Evolutionary conservation across 2,888 invertebrate species (phyloP).

Genomic region (Perithous albicinctus): DNA sequence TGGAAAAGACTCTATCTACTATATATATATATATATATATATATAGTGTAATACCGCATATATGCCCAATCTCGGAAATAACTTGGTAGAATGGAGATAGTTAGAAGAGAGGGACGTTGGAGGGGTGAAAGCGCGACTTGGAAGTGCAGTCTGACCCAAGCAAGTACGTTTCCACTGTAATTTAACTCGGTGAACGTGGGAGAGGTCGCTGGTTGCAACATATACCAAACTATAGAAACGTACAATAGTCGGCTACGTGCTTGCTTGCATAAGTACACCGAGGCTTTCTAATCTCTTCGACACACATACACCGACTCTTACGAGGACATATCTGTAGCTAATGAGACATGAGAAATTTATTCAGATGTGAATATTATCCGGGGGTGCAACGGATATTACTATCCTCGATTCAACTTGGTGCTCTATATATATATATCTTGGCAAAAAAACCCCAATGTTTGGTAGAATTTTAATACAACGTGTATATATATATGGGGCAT

Average conservation of each 20-base stretch:
- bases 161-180: conserved; percentile 58
- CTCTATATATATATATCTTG: conserved; percentile 36
- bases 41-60: conserved; percentile 2
- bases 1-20: conserved; percentile 62
- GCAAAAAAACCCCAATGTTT: conserved; percentile 36
- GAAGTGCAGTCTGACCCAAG: conserved; percentile 58
- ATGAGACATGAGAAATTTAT: conserved; percentile 34
- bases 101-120: no score
- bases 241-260: conserved; percentile 42
- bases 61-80: conserved; percentile 34
- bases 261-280: conserved; percentile 39
- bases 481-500: background rate
- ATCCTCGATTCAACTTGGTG: conserved; percentile 20
- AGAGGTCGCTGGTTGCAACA: conserved; percentile 35
- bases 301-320: conserved; percentile 28
- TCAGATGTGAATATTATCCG: conserved; percentile 38
- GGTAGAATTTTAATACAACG: background rate
- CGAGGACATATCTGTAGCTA: conserved; percentile 12
- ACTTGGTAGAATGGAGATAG: conserved; percentile 9
- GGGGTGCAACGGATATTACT: conserved; percentile 15
- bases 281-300: conserved; percentile 59
- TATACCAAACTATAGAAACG: conserved; percentile 31
- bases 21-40: no score
- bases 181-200: conserved; percentile 42
- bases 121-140: conserved; percentile 4